phyloP scores from a whole-genome alignment of 2,113 vertebrate species.

The Telmatochromis sp. region DNA sequence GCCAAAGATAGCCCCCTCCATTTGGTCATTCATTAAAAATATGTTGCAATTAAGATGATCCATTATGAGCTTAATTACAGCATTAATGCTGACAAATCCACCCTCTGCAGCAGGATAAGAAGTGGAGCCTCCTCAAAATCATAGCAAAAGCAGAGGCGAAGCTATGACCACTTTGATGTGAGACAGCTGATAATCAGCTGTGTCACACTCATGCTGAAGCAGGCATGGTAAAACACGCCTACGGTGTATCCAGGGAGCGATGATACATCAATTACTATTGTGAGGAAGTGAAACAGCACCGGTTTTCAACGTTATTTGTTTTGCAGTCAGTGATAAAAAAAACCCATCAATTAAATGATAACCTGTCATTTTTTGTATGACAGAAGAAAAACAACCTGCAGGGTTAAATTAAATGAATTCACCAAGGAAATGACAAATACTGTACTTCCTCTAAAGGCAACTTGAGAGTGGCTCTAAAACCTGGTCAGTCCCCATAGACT shows the following conservation, averaged over 20 bases:
- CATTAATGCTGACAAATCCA: constrained; percentile 36
- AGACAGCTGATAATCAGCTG: neutral
- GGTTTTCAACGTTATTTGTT: neutral
- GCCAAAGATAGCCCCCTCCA: constrained; percentile 39
- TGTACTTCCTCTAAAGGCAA: neutral
- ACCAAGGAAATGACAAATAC: neutral
- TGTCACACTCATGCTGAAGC: neutral
- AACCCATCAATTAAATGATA: neutral
- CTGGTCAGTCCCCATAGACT: neutral
- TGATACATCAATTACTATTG: neutral
- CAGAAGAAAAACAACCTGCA: neutral
- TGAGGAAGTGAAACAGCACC: neutral
- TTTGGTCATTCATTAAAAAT: constrained; percentile 56
- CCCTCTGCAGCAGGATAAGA: neutral
- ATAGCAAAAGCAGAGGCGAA: no score
- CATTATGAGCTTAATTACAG: constrained; percentile 48
- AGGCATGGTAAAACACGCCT: neutral
- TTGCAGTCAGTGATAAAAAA: neutral
- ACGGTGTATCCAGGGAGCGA: neutral
- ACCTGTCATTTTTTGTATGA: neutral
- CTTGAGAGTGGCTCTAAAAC: neutral
- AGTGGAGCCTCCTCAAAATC: neutral
- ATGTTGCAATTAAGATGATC: constrained; percentile 56
- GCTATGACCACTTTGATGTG: neutral
- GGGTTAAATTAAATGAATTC: neutral